Conservation (phyloP, 2,888 invertebrate species). For the Plebejus melissa region DNA sequence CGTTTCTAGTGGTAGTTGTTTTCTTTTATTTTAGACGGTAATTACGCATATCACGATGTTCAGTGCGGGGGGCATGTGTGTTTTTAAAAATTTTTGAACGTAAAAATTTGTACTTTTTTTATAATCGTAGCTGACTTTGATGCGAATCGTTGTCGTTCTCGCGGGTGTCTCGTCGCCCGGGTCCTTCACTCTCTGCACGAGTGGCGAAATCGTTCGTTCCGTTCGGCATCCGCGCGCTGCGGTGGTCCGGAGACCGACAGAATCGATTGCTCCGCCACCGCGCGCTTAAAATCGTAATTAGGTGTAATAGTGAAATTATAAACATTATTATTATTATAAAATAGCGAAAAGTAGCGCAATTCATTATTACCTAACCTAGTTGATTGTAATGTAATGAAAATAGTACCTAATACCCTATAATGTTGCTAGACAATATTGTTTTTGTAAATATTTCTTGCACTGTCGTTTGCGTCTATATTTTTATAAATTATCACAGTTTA, state of each 20-base stretch:
- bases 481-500: conserved; percentile 47
- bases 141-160: not conserved
- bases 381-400: conserved; percentile 60
- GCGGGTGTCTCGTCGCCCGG: conserved; percentile 52
- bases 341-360: conserved; percentile 74
- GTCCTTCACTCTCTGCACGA: conserved; percentile 66
- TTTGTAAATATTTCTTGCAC: conserved; percentile 61
- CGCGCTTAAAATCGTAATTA: conserved; percentile 58
- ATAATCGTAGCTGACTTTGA: conserved; percentile 45
- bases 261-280: conserved; percentile 31
- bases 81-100: conserved; percentile 42
- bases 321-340: conserved; percentile 43
- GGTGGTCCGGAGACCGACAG: conserved; percentile 48
- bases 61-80: conserved; percentile 58
- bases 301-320: conserved; percentile 68
- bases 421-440: conserved; percentile 73
- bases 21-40: conserved; percentile 55
- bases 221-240: conserved; percentile 57
- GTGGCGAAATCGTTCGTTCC: conserved; percentile 52
- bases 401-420: conserved; percentile 68
- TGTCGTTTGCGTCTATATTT: conserved; percentile 54
- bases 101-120: conserved; percentile 64
- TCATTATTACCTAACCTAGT: conserved; percentile 69
- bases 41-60: conserved; percentile 66
- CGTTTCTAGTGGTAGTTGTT: conserved; percentile 49